These are phyloP conservation scores for Bombyx huttoni DNA, from an alignment of 2,888 invertebrate species.

Conservation along the genomic window DNA sequence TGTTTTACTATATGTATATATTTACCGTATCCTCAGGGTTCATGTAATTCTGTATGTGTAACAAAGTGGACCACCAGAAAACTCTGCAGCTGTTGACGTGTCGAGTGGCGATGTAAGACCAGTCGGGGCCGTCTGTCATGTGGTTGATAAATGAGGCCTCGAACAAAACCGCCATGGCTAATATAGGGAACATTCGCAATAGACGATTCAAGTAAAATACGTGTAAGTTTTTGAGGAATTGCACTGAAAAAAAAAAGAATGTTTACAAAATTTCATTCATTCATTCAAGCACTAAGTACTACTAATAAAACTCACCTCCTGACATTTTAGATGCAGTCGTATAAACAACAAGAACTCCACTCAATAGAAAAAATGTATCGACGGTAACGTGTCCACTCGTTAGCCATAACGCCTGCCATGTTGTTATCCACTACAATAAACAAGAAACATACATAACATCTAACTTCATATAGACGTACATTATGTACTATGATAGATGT, in stretches of 20 bases:
- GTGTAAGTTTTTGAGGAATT: constrained; percentile 29
- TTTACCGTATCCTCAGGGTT: constrained; percentile 21
- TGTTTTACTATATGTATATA: neutral
- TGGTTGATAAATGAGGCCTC: constrained; percentile 29
- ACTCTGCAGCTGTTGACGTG: constrained; percentile 23
- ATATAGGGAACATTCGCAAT: constrained; percentile 36
- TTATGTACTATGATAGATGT: no score
- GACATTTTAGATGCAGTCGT: constrained; percentile 33
- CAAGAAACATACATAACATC: constrained; percentile 6
- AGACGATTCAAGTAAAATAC: constrained; percentile 36
- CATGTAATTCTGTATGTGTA: constrained; percentile 39
- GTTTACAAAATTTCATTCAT: neutral
- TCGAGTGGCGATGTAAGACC: constrained; percentile 11
- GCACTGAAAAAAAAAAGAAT: constrained; percentile 11
- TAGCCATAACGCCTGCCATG: constrained; percentile 36
- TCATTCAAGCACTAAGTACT: neutral
- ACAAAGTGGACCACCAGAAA: constrained; percentile 38
- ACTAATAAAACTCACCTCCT: constrained; percentile 24
- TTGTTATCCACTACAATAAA: constrained; percentile 37
- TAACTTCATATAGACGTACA: neutral
- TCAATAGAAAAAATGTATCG: constrained; percentile 73
- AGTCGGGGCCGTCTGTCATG: constrained; percentile 29
- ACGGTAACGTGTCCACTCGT: constrained; percentile 58
- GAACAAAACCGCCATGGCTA: constrained; percentile 25
- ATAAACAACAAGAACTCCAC: constrained; percentile 41